A percentile compares a stretch with the other conserved stretches of the same genome.
Evolutionary conservation across 2,113 vertebrate species (phyloP).

Genomic region (Anarhynchus alexandrinus): DNA sequence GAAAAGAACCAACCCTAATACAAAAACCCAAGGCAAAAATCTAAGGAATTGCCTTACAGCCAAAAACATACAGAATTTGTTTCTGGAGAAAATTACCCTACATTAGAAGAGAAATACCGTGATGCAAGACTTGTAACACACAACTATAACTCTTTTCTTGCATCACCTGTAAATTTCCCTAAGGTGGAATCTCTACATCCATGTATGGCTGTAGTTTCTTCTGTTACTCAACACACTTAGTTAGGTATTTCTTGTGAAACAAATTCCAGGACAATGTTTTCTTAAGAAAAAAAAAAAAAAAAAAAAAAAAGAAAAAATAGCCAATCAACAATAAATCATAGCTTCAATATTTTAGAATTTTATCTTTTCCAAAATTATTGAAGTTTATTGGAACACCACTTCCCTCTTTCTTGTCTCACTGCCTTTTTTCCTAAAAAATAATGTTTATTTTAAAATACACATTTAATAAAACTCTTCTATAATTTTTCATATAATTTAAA

Average conservation of each 20-base stretch:
- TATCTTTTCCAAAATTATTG: background rate
- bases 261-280: background rate
- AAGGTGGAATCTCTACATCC: background rate
- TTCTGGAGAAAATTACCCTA: background rate
- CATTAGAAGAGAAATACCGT: background rate
- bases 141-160: background rate
- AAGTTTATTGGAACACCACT: background rate
- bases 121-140: background rate
- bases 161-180: background rate
- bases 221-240: background rate
- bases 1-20: background rate
- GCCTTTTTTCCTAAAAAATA: background rate
- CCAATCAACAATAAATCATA: background rate
- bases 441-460: fast-evolving
- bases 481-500: background rate
- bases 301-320: background rate
- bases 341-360: background rate
- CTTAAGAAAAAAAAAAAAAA: too few species aligned
- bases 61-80: background rate
- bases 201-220: background rate
- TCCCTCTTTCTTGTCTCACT: background rate
- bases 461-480: background rate
- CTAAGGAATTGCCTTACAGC: background rate
- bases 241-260: background rate
- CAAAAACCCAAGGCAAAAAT: background rate